phyloP scores from a whole-genome alignment of 2,888 invertebrate genomes.

The Habrosyne pyritoides region DNA sequence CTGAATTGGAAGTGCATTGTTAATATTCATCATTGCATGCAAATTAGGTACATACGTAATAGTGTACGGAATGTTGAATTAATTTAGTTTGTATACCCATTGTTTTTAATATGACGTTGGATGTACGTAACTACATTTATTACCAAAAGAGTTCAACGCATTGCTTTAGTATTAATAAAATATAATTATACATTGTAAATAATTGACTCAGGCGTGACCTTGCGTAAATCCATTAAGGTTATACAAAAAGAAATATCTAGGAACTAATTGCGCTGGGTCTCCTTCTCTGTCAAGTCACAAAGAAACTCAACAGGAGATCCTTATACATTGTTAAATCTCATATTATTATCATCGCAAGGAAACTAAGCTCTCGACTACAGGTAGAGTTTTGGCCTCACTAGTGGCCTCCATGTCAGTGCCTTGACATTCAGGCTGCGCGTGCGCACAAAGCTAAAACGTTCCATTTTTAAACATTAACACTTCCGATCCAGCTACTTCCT shows the following conservation, averaged over 20 bases:
- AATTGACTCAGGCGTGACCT: too few relatives aligned
- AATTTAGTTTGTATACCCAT: neutral
- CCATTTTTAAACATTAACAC: slow-evolving; percentile 69
- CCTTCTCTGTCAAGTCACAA: too few relatives aligned
- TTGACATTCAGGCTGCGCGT: slow-evolving; percentile 77
- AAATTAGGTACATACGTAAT: neutral
- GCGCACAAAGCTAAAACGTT: slow-evolving; percentile 67
- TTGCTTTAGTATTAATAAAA: neutral
- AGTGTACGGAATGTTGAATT: neutral
- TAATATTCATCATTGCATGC: neutral
- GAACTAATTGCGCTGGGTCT: too few relatives aligned
- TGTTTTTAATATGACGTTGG: neutral
- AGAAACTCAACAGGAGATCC: too few relatives aligned
- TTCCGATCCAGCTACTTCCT: slow-evolving; percentile 77
- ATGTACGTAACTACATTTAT: slow-evolving; percentile 7
- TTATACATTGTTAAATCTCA: neutral
- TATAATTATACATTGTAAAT: neutral
- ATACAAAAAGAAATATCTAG: too few relatives aligned
- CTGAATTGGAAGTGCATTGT: neutral
- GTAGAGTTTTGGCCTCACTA: slow-evolving; percentile 41
- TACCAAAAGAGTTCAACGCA: slow-evolving; percentile 37
- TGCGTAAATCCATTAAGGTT: too few relatives aligned
- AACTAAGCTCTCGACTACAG: slow-evolving; percentile 27
- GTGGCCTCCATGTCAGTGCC: slow-evolving; percentile 57
- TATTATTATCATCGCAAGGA: slow-evolving; percentile 22